phyloP scores from a whole-genome alignment of 2,113 vertebrate genomes.

The Tragelaphus buxtoni region DNA sequence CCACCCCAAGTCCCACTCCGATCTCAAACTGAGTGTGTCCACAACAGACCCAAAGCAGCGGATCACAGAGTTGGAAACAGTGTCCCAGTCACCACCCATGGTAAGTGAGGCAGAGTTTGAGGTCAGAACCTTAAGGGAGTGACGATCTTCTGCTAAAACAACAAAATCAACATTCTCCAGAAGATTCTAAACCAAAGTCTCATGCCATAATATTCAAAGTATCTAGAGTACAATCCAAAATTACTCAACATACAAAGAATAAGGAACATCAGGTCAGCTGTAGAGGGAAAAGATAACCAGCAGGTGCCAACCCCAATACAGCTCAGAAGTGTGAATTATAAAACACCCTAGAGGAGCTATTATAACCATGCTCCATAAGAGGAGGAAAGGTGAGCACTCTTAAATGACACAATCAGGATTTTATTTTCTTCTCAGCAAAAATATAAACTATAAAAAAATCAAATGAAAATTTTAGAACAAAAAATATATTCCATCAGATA shows the following conservation, averaged over 20 bases:
- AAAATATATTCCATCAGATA: not conserved
- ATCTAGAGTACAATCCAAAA: not conserved
- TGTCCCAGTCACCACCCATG: fast-evolving
- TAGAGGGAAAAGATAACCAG: not conserved
- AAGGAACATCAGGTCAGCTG: not conserved
- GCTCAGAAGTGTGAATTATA: not conserved
- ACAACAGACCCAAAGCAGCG: not conserved
- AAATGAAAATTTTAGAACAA: not conserved
- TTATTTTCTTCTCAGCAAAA: not conserved
- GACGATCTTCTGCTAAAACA: not conserved
- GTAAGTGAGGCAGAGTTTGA: not conserved
- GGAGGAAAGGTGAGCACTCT: not conserved
- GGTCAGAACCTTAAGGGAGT: not conserved
- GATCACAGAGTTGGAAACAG: not conserved
- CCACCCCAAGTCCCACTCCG: not conserved
- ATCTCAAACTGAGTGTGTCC: not conserved
- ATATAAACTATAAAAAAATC: not conserved
- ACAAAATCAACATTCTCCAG: not conserved
- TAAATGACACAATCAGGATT: not conserved
- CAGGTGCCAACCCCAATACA: not conserved
- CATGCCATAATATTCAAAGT: not conserved
- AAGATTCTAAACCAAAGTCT: not conserved
- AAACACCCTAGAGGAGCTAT: not conserved
- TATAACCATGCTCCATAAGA: fast-evolving
- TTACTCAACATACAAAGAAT: not conserved